These are phyloP conservation scores for Pteronotus mesoamericanus DNA, from an alignment of 2,797 vertebrate genomes.

Conservation along the genomic window DNA sequence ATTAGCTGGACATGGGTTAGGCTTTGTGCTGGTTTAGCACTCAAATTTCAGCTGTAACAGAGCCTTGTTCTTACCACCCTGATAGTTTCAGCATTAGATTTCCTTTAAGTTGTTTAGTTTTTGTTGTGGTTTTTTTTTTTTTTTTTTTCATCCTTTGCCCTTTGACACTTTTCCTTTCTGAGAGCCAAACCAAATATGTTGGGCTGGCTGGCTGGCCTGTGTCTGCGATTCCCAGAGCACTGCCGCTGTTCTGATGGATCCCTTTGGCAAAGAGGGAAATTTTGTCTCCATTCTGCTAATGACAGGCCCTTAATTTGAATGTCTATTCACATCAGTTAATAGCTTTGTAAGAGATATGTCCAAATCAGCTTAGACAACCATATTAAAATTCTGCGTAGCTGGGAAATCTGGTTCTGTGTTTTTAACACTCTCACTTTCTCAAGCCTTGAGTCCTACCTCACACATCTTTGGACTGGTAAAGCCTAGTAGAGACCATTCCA, in stretches of 20 bases:
- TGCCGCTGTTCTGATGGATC: conserved; percentile 18
- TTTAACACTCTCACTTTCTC: background rate
- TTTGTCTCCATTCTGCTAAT: conserved; percentile 29
- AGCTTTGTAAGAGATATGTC: conserved; percentile 30
- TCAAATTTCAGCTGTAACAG: background rate
- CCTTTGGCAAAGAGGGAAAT: conserved; percentile 8
- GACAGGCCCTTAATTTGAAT: background rate
- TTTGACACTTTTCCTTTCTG: conserved; percentile 56
- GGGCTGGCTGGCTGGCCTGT: background rate
- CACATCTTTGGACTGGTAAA: background rate
- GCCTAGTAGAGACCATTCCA: background rate
- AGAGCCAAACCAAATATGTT: conserved; percentile 64
- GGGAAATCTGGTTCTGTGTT: background rate
- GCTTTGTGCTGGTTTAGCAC: background rate
- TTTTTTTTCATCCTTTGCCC: background rate
- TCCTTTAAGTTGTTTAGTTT: conserved; percentile 49
- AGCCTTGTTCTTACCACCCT: background rate
- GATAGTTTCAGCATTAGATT: conserved; percentile 29
- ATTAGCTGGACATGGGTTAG: background rate
- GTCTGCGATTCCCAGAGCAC: background rate
- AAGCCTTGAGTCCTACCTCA: background rate
- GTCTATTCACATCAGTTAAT: conserved; percentile 10
- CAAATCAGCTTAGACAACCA: background rate
- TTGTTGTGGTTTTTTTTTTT: background rate
- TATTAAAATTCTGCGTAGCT: background rate